phyloP scores from a whole-genome alignment of 2,888 invertebrate species.

The Ornithoptera priamus region DNA sequence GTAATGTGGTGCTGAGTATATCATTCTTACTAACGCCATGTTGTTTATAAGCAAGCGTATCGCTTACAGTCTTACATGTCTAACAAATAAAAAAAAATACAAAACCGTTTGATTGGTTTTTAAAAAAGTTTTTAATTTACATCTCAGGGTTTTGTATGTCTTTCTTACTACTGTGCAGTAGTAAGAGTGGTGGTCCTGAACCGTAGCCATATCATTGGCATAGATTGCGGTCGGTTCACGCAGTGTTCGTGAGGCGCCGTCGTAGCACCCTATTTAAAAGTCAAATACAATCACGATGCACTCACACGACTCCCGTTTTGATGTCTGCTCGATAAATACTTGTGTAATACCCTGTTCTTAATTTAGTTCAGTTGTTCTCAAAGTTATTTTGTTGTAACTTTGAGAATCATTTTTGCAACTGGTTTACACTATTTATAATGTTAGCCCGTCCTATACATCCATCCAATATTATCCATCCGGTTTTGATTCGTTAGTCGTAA shows the following conservation, averaged over 20 bases:
- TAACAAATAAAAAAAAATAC: too few species aligned
- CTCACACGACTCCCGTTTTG: conserved; percentile 44
- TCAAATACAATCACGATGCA: conserved; percentile 72
- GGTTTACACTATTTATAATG: neutral
- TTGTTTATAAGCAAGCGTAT: too few species aligned
- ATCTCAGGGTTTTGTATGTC: too few species aligned
- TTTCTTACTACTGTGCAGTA: too few species aligned
- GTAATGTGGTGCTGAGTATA: too few species aligned
- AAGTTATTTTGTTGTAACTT: neutral
- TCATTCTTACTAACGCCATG: too few species aligned
- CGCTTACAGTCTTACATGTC: too few species aligned
- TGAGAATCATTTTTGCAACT: neutral
- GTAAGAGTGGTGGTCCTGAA: neutral
- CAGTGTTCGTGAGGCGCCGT: conserved; percentile 66
- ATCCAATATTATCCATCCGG: too few species aligned
- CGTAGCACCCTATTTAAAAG: conserved; percentile 67
- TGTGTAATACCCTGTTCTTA: conserved; percentile 21
- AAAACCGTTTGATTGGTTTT: too few species aligned
- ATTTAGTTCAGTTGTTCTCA: conserved; percentile 2
- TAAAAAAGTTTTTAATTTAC: too few species aligned
- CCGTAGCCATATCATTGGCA: conserved; percentile 53
- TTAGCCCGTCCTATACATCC: neutral
- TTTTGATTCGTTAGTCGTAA: too few species aligned
- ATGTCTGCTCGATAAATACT: conserved; percentile 34
- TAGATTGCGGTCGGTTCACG: conserved; percentile 61